Base-by-base conservation (phyloP, 2,113 vertebrate genomes). In the Reinhardtius hippoglossoides region DNA sequence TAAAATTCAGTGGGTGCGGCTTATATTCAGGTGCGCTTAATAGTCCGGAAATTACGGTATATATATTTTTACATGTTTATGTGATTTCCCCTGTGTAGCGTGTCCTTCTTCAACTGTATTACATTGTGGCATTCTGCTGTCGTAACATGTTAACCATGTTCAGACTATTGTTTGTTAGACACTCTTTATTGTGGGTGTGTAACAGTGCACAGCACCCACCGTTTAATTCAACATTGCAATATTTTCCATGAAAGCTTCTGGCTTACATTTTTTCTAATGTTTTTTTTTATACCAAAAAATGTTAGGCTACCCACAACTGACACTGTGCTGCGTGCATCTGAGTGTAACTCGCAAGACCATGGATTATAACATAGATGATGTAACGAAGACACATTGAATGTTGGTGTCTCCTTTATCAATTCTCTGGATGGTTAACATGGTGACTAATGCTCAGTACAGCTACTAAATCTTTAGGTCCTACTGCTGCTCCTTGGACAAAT, bases 401-500 rank as follows among this genome's bases (percentile, higher is more conserved):
- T 15, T 16, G 46, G 4, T 48, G 16, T 46, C 14, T 46, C 44
- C 44, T 16, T 46, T 20, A 50, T 50, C 48, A 20, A 20, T 20
- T 0, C 18, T 20, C 48, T 18, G 18, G 13, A 46, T 37, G 55
- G 52, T 73, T 65, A 26, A 60, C 48, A 58, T 63, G 26, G 26
- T n/a, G 63, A 20, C 4, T 5, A 18, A 2, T 62, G 26, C 2
- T 65, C 35, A 80, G 31, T 72, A 68, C 24, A 42, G 35, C 26
- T 16, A 37, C 59, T 26, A 31, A 18, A 20, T 16, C 67, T 31
- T 37, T 27, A 50, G 52, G 35, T 67, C 42, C 68, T 14, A 13
- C 50, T 54, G 20, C 26, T 46, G 21, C 57, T 66, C 40, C 20
- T 74, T 60, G 70, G 54, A 42, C 64, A 57, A 73, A 60, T 73